Percentiles rank a stretch among this genome's conserved stretches.
phyloP scores from a whole-genome alignment of 2,797 vertebrate species.

The Rousettus madagascariensis region DNA sequence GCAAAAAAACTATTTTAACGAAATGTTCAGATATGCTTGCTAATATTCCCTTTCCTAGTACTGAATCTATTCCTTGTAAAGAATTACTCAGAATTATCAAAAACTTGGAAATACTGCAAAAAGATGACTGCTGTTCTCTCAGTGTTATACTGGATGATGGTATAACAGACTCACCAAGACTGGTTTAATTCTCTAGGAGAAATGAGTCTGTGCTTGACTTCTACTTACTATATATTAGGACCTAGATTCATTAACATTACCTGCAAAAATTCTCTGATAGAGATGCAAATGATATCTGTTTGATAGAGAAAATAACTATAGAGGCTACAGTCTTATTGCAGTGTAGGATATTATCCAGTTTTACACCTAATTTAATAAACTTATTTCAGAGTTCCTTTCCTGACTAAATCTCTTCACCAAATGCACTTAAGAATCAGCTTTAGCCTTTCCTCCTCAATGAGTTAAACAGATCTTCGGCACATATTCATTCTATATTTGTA shows the following conservation, averaged over 20 bases:
- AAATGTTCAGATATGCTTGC: not conserved
- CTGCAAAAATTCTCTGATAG: not conserved
- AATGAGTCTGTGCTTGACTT: not conserved
- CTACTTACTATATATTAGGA: not conserved
- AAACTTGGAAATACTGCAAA: not conserved
- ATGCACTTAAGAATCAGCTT: not conserved
- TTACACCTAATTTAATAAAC: conserved; percentile 50
- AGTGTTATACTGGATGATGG: accelerated
- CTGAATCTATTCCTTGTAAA: not conserved
- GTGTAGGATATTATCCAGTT: not conserved
- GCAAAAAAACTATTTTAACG: not conserved
- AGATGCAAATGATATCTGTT: conserved; percentile 51
- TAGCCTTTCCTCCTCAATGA: not conserved
- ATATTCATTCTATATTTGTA: not conserved
- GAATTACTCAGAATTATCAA: not conserved
- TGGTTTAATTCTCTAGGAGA: not conserved
- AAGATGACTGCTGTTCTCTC: not conserved
- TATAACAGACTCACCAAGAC: not conserved
- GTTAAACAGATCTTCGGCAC: not conserved
- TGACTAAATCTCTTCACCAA: not conserved
- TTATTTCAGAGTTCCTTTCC: conserved; percentile 5
- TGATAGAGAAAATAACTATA: conserved; percentile 8
- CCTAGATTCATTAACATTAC: not conserved
- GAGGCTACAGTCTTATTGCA: not conserved
- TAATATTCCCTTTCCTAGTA: not conserved